Evolutionary conservation across 2,797 vertebrate genomes (phyloP).

Genomic region (Decapterus maruadsi): DNA sequence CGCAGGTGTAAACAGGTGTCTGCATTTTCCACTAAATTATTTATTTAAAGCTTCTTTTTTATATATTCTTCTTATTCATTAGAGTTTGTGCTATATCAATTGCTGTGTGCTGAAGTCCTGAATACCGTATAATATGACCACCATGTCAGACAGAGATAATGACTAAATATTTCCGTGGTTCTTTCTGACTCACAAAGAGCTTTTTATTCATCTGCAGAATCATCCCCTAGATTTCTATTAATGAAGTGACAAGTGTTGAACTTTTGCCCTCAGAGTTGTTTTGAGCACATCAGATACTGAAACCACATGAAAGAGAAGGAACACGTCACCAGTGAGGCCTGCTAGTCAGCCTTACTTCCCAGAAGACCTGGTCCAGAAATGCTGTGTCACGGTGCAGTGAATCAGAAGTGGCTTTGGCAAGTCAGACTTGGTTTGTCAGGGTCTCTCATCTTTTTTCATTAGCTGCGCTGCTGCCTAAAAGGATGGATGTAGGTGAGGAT

Average conservation of each 20-base stretch:
- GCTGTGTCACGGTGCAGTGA: conserved; percentile 75
- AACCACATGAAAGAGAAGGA: conserved; percentile 76
- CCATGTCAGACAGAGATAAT: conserved; percentile 27
- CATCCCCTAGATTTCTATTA: conserved; percentile 59
- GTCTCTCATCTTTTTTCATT: conserved; percentile 35
- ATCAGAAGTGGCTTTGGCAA: conserved; percentile 44
- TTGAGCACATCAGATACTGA: conserved; percentile 60
- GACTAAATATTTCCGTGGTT: conserved; percentile 54
- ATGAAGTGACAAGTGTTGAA: conserved; percentile 60
- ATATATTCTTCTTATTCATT: neutral
- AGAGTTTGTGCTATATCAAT: neutral
- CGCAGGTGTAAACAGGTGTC: conserved; percentile 17
- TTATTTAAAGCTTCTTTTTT: neutral
- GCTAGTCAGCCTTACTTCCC: conserved; percentile 70
- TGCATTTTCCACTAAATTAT: neutral
- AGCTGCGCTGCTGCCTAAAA: neutral
- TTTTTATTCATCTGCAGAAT: conserved; percentile 50
- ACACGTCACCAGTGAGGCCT: conserved; percentile 60
- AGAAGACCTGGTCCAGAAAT: conserved; percentile 72
- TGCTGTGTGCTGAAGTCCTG: conserved; percentile 8
- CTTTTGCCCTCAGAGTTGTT: conserved; percentile 56
- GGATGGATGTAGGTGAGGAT: neutral
- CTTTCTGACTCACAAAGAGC: conserved; percentile 67
- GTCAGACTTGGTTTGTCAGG: conserved; percentile 9
- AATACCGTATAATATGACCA: neutral